Percentiles rank a stretch among this genome's conserved stretches.
These are phyloP conservation scores for Corythucha ciliata DNA, from an alignment of 2,888 invertebrate genomes.

Conservation along the genomic window DNA sequence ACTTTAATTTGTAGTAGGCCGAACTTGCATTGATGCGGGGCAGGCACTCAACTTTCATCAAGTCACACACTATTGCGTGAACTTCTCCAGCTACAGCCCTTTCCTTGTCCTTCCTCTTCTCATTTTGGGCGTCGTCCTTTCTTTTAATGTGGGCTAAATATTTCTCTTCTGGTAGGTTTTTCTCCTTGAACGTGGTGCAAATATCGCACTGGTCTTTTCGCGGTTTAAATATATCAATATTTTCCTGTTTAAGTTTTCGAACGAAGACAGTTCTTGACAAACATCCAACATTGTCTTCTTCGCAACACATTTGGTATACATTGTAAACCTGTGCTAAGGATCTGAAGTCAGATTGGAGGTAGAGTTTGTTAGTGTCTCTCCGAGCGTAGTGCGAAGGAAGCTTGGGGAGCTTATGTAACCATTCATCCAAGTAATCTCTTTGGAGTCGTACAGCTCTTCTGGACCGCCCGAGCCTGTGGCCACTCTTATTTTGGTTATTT, in stretches of 20 bases:
- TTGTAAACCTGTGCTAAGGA: constrained; percentile 1
- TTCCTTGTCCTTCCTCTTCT: constrained; percentile 9
- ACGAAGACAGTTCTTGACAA: constrained; percentile 3
- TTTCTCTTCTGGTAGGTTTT: constrained; percentile 1
- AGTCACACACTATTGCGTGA: constrained; percentile 6
- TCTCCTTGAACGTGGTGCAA: not conserved
- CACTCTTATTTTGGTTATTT: too few species aligned
- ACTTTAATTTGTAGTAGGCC: constrained; percentile 14
- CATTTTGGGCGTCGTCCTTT: constrained; percentile 9
- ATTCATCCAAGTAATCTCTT: too few species aligned
- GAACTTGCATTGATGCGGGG: constrained; percentile 6
- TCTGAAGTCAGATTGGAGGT: too few species aligned
- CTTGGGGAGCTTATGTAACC: too few species aligned
- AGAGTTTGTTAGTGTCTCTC: too few species aligned
- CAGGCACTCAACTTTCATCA: constrained; percentile 9
- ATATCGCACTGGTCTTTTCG: constrained; percentile 2
- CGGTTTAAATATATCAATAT: constrained; percentile 6
- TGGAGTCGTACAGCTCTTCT: not conserved
- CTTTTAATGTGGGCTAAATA: not conserved
- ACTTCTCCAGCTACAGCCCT: constrained; percentile 3
- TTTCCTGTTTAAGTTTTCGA: constrained; percentile 3
- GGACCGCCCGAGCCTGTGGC: constrained; percentile 1
- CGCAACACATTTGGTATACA: not conserved
- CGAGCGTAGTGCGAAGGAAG: too few species aligned
- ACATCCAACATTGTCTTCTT: constrained; percentile 3